A percentile compares a stretch with the other conserved stretches of the same genome.
These are phyloP conservation scores for Lagopus muta DNA, from an alignment of 2,113 vertebrate species.

Conservation along the genomic window DNA sequence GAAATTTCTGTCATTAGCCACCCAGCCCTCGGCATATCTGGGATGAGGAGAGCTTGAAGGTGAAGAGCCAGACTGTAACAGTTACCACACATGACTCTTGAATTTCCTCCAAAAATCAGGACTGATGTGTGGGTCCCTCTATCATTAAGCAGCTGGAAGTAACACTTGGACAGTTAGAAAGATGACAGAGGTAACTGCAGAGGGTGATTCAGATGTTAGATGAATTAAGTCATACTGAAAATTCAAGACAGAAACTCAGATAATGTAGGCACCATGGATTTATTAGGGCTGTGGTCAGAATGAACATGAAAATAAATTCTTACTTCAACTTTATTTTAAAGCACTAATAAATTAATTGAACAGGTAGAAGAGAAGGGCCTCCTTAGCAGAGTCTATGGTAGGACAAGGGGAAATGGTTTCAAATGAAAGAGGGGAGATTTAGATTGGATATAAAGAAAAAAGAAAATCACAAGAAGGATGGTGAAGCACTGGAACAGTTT, in stretches of 20 bases:
- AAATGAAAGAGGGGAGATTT: no score
- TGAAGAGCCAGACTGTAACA: neutral
- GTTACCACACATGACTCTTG: neutral
- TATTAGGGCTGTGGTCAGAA: neutral
- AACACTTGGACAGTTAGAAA: neutral
- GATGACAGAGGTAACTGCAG: neutral
- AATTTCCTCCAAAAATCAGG: neutral
- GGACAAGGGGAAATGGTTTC: no score
- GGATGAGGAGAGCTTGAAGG: neutral
- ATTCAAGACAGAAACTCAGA: neutral
- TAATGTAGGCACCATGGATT: neutral
- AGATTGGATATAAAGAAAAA: no score
- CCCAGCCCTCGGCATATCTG: neutral
- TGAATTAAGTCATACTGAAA: neutral
- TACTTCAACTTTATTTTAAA: neutral
- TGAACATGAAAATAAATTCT: neutral
- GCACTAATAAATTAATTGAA: rapidly evolving
- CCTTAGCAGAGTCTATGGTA: no score
- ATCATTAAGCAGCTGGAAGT: neutral
- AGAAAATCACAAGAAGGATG: no score
- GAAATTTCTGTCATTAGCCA: neutral
- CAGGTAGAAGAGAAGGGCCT: neutral
- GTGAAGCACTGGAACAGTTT: no score
- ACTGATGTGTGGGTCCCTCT: neutral
- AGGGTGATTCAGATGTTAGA: neutral